Base-by-base conservation (phyloP, 92 coral and sea anemone genomes). In the Epizoanthus scotinus region DNA sequence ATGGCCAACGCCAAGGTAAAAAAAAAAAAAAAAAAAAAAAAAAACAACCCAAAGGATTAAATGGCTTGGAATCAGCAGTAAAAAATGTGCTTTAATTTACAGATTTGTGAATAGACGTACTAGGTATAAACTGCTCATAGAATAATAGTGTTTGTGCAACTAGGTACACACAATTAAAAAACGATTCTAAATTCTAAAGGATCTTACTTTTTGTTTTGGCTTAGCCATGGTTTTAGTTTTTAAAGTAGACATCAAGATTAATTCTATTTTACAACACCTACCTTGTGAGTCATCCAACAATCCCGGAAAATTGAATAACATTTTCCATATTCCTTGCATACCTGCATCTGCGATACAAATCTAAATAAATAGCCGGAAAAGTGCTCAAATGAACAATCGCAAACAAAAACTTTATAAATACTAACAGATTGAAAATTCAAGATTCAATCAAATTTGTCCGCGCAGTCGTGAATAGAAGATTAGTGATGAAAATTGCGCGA, bases 251-350 rank as follows among this genome's bases (percentile, higher is more conserved):
- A n/a, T 0, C 5, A 59, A 59, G 22, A 9, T 20, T 5, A 1
- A 59, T 10, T 5, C 27, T n/a, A 59, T 20, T 20, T 60, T 24
- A 21, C 25, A 27, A 63, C 13, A 15, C 3, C 5, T 71, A 73
- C 79, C 79, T 73, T 57, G 42, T 28, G 67, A 73, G 66, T 56
- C 67, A n/a, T 73, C 79, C 8, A 73, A 44, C 22, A 34, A 2
- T 73, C 54, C 38, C 34, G 79, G 66, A 3, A 73, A 56, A 56
- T 19, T 55, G 15, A 73, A 73, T 61, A 73, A 15, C 3, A 73
- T 44, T 57, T 19, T 73, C 79, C 79, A 73, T 8, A 31, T 56
- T 56, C 66, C 67, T 19, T 34, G 66, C 2, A 56, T 10, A 22
- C 21, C 61, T 29, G 27, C 67, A 55, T 73, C 79, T 73, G 50